Conservation (phyloP, 1,140 invertebrate genomes). For the Onthophagus taurus region DNA sequence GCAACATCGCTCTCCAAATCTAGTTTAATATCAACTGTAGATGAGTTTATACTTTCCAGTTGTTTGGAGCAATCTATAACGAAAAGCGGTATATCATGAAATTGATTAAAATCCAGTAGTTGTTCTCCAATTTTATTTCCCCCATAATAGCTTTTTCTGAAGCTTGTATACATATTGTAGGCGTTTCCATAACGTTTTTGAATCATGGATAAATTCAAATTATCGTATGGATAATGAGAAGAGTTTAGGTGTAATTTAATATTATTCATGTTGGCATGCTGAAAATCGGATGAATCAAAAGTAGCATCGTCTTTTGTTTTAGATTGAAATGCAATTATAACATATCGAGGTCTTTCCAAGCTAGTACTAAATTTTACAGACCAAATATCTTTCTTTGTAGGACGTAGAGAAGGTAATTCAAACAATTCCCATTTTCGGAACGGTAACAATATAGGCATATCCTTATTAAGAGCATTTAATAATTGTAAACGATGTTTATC, state of each 20-base stretch:
- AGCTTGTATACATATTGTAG: slow-evolving; percentile 29
- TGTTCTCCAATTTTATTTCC: slow-evolving; percentile 16
- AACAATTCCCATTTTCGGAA: slow-evolving; percentile 18
- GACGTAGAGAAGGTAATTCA: slow-evolving; percentile 15
- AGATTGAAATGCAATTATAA: slow-evolving; percentile 19
- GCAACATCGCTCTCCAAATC: slow-evolving; percentile 24
- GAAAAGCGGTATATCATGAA: slow-evolving; percentile 21
- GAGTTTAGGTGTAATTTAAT: slow-evolving; percentile 32
- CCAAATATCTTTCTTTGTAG: slow-evolving; percentile 18
- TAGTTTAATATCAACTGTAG: slow-evolving; percentile 27
- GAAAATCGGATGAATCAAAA: slow-evolving; percentile 16
- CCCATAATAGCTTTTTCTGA: slow-evolving; percentile 25
- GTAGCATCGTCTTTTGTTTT: slow-evolving; percentile 12
- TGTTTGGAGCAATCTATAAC: slow-evolving; percentile 32
- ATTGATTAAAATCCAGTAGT: slow-evolving; percentile 15
- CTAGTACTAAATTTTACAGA: slow-evolving; percentile 15
- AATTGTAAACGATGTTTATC: slow-evolving; percentile 11
- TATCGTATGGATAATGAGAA: slow-evolving; percentile 28
- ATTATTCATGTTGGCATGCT: slow-evolving; percentile 16
- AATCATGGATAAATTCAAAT: slow-evolving; percentile 27
- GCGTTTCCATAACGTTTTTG: slow-evolving; percentile 24
- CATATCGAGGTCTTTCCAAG: slow-evolving; percentile 17
- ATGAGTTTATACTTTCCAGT: slow-evolving; percentile 27
- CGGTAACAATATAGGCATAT: slow-evolving; percentile 14
- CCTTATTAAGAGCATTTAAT: slow-evolving; percentile 9